Base-by-base conservation (phyloP, 1,140 invertebrate genomes). In the Trachymyrmex cornetzi region DNA sequence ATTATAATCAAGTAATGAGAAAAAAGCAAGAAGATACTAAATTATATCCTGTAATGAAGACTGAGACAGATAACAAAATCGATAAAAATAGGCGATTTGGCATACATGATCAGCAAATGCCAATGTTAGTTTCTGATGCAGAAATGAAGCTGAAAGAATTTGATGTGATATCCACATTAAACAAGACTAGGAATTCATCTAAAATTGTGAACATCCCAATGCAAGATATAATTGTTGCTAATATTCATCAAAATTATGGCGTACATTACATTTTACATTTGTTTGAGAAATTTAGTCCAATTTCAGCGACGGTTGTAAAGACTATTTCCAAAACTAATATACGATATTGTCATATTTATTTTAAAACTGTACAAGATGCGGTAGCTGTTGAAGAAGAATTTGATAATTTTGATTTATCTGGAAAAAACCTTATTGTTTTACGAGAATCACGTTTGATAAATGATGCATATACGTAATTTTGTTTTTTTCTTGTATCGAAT, bases 271-370 rank as follows among this genome's bases (percentile, higher is more conserved):
- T 95, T 66, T 74, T 94, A 7, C 90, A 94, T 87, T 77, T 95
- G 2, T 86, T 95, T 7, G 85, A 93, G 16, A 88, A 92, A n/a
- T 92, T 89, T 74, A 81, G 92, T 19, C 94, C 94, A 7, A 91
- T 95, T 86, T 87, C 91, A 1, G 82, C 92, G 1, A 92, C 92
- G 0, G 1, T 85, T 6, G 92, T 94, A 14, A 87, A 86, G 44
- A 67, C 19, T 0, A 55, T 85, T 24, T 22, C 74, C 61, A 6
- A 80, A 24, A 64, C 9, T n/a, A 66, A 38, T 50, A 57, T 94
- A 53, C 86, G 90, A 72, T 95, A 92, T 71, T 95, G 94, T 72
- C 87, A 91, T 34, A 90, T 95, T 27, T 95, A 93, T 77, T 94
- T 94, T 22, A 89, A 92, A 77, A 91, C 80, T 9, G 0, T 0